phyloP scores from a whole-genome alignment of 1,140 invertebrate species.

The Caenorhabditis inopinata region DNA sequence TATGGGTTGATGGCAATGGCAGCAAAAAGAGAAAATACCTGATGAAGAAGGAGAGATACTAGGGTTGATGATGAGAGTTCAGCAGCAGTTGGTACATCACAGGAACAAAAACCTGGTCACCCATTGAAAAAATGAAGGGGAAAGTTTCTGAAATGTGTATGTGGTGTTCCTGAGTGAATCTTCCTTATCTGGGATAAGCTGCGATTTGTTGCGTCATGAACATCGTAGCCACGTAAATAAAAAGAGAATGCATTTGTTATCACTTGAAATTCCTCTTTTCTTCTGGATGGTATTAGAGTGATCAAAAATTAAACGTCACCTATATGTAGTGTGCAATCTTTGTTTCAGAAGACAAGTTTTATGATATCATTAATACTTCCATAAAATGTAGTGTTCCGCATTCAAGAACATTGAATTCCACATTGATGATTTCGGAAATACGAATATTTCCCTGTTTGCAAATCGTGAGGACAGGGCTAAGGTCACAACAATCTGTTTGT shows the following conservation, averaged over 20 bases:
- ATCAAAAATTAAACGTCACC: background rate
- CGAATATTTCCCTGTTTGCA: background rate
- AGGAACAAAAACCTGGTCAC: background rate
- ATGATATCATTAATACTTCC: too few species aligned
- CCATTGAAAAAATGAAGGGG: background rate
- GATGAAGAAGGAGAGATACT: slow-evolving; percentile 1
- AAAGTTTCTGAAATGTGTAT: slow-evolving; percentile 24
- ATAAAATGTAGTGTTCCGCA: too few species aligned
- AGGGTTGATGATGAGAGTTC: slow-evolving; percentile 13
- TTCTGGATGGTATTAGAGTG: background rate
- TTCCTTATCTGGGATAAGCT: slow-evolving; percentile 14
- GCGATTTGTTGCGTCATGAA: slow-evolving; percentile 26
- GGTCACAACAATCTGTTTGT: background rate
- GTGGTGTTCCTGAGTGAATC: slow-evolving; percentile 25
- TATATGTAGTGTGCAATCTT: too few species aligned
- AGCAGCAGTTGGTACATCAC: background rate
- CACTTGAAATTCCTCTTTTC: too few species aligned
- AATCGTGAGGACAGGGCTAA: background rate
- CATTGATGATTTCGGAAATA: too few species aligned
- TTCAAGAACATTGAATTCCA: too few species aligned
- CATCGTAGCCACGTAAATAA: slow-evolving; percentile 4
- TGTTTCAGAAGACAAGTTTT: too few species aligned
- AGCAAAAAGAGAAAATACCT: background rate
- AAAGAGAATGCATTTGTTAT: background rate
- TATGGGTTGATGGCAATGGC: background rate